Evolutionary conservation across 2,888 invertebrate genomes (phyloP).

Genomic region (Ornithoptera priamus): DNA sequence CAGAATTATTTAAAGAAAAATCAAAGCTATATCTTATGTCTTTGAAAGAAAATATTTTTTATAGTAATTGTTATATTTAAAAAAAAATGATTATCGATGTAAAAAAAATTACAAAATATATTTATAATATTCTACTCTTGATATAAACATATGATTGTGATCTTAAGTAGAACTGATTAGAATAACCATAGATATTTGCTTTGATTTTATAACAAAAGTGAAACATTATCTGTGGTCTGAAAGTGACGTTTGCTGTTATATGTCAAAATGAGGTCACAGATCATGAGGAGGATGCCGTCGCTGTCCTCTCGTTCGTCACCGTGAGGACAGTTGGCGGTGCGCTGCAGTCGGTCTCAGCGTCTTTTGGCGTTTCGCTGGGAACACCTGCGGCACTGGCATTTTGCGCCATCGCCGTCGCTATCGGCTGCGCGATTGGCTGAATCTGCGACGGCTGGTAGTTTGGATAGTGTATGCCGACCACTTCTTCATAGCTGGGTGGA

Average conservation of each 20-base stretch:
- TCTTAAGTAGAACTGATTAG: too few relatives aligned
- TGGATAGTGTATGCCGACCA: conserved; percentile 70
- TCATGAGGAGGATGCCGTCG: conserved; percentile 29
- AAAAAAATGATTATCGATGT: too few relatives aligned
- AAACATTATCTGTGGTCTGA: conserved; percentile 11
- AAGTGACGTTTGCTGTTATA: conserved; percentile 11
- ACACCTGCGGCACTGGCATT: conserved; percentile 29
- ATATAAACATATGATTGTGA: too few relatives aligned
- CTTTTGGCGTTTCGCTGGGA: neutral
- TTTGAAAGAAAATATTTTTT: too few relatives aligned
- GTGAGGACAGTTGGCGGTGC: conserved; percentile 18
- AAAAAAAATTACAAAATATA: too few relatives aligned
- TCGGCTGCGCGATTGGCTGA: conserved; percentile 66
- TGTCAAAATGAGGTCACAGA: conserved; percentile 15
- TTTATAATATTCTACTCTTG: too few relatives aligned
- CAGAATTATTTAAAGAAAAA: too few relatives aligned
- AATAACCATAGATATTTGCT: too few relatives aligned
- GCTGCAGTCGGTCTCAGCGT: conserved; percentile 1
- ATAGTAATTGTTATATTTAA: too few relatives aligned
- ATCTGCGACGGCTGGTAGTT: conserved; percentile 43
- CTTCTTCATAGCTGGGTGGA: conserved; percentile 74
- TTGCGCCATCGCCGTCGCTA: conserved; percentile 59
- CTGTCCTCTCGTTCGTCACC: conserved; percentile 24
- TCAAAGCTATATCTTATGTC: too few relatives aligned
- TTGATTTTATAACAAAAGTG: neutral